These are phyloP conservation scores for Anisognathus igniventris DNA, from an alignment of 2,797 vertebrate genomes.

Conservation along the genomic window DNA sequence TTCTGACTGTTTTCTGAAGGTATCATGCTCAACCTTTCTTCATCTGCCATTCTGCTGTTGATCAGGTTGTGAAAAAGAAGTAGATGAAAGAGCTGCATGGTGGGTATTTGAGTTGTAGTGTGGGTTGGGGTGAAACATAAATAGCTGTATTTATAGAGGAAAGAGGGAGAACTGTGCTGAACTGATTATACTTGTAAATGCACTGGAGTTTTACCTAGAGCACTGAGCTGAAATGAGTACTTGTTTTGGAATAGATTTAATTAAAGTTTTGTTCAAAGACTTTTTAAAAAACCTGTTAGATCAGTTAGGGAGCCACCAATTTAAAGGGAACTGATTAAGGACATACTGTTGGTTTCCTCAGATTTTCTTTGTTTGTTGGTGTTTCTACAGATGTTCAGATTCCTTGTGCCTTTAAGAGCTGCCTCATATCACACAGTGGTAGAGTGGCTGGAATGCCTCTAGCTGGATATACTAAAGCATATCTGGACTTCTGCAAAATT, in stretches of 20 bases:
- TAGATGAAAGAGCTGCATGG: neutral
- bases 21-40: neutral
- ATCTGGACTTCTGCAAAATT: neutral
- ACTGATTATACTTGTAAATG: slow-evolving; percentile 48
- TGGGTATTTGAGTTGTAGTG: neutral
- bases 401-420: neutral
- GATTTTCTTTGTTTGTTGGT: neutral
- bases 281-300: neutral
- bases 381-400: neutral
- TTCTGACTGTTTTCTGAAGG: neutral
- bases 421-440: neutral
- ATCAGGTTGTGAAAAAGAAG: neutral
- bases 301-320: neutral
- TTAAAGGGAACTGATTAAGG: neutral
- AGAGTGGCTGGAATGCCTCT: neutral
- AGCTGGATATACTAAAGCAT: neutral
- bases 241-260: slow-evolving; percentile 21
- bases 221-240: neutral
- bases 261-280: slow-evolving; percentile 34
- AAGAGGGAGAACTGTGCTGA: neutral
- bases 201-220: slow-evolving; percentile 7
- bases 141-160: neutral
- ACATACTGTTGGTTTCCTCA: neutral
- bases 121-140: neutral
- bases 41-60: neutral